These are phyloP conservation scores for Scomber scombrus DNA, from an alignment of 2,113 vertebrate genomes.

Conservation along the genomic window DNA sequence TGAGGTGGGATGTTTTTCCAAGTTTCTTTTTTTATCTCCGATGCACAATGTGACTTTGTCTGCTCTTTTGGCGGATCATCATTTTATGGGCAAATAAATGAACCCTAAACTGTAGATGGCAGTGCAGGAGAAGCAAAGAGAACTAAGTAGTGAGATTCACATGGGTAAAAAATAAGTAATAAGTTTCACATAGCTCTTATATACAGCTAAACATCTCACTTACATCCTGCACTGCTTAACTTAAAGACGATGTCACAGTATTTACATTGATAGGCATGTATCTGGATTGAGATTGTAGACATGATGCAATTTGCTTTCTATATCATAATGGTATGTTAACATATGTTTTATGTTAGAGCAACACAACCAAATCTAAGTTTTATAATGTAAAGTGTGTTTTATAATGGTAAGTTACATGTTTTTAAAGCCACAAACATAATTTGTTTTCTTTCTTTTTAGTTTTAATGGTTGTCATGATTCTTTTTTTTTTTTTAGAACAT, in stretches of 20 bases:
- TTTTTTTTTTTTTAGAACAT: not conserved
- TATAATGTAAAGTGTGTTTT: not conserved
- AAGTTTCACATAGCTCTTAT: not conserved
- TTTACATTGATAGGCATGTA: not conserved
- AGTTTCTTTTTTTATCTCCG: slow-evolving; percentile 42
- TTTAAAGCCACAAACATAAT: too few species aligned
- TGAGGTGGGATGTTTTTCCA: slow-evolving; percentile 14
- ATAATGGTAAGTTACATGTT: not conserved
- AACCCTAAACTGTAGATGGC: slow-evolving; percentile 48
- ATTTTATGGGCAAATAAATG: slow-evolving; percentile 52
- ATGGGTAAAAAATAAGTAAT: not conserved
- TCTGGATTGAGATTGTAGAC: too few species aligned
- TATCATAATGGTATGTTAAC: not conserved
- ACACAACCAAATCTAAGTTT: not conserved
- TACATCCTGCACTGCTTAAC: not conserved
- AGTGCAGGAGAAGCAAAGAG: slow-evolving; percentile 27
- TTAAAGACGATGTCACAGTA: not conserved
- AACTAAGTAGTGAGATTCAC: slow-evolving; percentile 8
- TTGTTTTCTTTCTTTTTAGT: too few species aligned
- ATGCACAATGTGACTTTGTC: slow-evolving; percentile 33
- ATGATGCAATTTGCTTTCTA: not conserved
- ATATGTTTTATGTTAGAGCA: not conserved
- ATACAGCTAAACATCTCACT: not conserved
- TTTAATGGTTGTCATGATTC: not conserved
- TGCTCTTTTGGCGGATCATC: slow-evolving; percentile 19